Conservation (phyloP, 1,140 invertebrate species). For the Ridgeia piscesae region DNA sequence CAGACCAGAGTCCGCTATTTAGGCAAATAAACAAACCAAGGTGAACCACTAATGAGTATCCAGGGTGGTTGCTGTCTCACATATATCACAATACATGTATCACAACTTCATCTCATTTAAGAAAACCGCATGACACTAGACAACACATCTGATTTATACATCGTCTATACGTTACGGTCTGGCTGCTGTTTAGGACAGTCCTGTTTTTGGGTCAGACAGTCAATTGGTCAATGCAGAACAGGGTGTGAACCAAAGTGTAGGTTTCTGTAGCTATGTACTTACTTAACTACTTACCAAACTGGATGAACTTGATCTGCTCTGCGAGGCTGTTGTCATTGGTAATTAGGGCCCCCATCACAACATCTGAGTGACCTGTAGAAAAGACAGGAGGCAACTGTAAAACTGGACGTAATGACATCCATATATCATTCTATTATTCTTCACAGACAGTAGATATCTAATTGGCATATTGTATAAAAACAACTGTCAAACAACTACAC, state of each 20-base stretch:
- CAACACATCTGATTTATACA: background rate
- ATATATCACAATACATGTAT: background rate
- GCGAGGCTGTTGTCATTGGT: slow-evolving; percentile 74
- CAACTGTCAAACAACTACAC: no score
- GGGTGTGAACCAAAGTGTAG: slow-evolving; percentile 29
- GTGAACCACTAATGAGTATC: background rate
- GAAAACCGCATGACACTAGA: background rate
- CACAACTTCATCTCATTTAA: background rate
- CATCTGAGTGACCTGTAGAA: slow-evolving; percentile 80
- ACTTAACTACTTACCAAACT: slow-evolving; percentile 81
- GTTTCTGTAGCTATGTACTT: no score
- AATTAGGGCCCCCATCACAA: slow-evolving; percentile 87
- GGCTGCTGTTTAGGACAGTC: background rate
- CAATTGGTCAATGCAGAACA: background rate
- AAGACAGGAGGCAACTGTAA: background rate
- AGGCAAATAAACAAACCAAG: background rate
- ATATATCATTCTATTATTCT: background rate
- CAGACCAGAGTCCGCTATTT: background rate
- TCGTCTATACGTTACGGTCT: background rate
- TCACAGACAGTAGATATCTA: background rate
- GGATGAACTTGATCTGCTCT: slow-evolving; percentile 77
- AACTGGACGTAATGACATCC: background rate
- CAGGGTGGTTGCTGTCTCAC: background rate
- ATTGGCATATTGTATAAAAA: no score
- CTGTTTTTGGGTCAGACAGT: background rate